phyloP scores from a whole-genome alignment of 2,113 vertebrate species.

The Gavia stellata region DNA sequence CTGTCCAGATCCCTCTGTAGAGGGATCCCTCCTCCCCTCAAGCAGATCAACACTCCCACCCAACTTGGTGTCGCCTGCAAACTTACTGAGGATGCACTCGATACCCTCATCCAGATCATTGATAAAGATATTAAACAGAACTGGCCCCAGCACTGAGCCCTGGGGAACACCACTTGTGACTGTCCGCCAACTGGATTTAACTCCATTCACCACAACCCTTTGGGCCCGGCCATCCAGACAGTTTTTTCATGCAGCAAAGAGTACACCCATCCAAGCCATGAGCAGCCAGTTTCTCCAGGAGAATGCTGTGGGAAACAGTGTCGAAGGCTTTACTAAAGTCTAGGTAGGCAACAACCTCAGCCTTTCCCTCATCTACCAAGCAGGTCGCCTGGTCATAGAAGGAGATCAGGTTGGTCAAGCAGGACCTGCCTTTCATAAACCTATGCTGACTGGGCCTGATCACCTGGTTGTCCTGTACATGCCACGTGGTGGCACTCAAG shows the following conservation, averaged over 20 bases:
- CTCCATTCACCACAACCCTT: neutral
- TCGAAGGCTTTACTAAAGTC: neutral
- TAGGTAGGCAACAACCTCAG: neutral
- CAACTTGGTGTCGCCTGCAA: neutral
- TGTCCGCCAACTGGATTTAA: neutral
- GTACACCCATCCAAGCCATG: neutral
- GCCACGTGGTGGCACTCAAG: neutral
- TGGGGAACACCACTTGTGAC: neutral
- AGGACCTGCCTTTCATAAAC: neutral
- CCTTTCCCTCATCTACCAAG: neutral
- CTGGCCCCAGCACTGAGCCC: neutral
- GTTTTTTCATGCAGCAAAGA: neutral
- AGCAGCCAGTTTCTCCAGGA: neutral
- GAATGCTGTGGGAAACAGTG: neutral
- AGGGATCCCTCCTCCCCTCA: neutral
- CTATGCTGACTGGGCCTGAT: neutral
- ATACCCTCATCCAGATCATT: neutral
- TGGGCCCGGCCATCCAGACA: neutral
- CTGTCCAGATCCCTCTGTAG: neutral
- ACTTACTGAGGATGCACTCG: neutral
- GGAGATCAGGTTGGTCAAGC: neutral
- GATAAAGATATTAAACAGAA: neutral
- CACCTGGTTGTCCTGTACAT: neutral
- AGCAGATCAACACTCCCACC: neutral
- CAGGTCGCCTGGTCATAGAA: neutral